phyloP scores from a whole-genome alignment of 2,797 vertebrate genomes.

The Bovichtus variegatus region DNA sequence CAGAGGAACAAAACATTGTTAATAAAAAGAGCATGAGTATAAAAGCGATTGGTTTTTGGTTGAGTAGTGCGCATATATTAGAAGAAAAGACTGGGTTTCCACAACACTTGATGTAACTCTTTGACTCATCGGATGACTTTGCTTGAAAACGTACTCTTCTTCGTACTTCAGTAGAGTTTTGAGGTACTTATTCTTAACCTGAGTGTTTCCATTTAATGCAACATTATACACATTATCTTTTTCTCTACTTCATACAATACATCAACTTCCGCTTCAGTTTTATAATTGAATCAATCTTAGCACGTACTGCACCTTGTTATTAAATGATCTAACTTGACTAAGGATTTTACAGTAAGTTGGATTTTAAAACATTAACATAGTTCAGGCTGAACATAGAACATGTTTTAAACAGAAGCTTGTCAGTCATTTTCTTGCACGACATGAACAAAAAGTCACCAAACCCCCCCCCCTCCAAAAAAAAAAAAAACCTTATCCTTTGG shows the following conservation, averaged over 20 bases:
- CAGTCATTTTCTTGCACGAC: background rate
- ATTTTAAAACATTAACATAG: background rate
- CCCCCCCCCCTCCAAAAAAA: too few relatives aligned
- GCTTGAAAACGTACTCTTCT: background rate
- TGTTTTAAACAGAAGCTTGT: background rate
- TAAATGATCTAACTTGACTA: background rate
- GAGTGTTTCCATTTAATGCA: background rate
- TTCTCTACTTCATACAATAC: background rate
- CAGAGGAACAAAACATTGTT: too few relatives aligned
- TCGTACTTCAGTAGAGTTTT: too few relatives aligned
- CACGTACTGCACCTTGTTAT: background rate
- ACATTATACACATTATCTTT: background rate
- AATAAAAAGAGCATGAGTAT: too few relatives aligned
- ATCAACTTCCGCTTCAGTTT: background rate
- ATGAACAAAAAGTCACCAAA: slow-evolving; percentile 21
- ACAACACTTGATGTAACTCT: background rate
- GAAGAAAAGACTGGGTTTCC: background rate
- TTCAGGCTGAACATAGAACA: background rate
- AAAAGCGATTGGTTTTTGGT: too few relatives aligned
- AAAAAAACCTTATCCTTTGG: slow-evolving; percentile 29
- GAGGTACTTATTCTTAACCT: background rate
- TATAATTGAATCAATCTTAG: background rate
- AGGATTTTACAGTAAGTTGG: background rate
- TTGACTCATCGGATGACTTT: background rate
- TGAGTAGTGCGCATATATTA: background rate